A percentile compares a stretch with the other conserved stretches of the same genome.
Evolutionary conservation across 2,797 vertebrate genomes (phyloP).

Genomic region (Hippopotamyrus pictus): DNA sequence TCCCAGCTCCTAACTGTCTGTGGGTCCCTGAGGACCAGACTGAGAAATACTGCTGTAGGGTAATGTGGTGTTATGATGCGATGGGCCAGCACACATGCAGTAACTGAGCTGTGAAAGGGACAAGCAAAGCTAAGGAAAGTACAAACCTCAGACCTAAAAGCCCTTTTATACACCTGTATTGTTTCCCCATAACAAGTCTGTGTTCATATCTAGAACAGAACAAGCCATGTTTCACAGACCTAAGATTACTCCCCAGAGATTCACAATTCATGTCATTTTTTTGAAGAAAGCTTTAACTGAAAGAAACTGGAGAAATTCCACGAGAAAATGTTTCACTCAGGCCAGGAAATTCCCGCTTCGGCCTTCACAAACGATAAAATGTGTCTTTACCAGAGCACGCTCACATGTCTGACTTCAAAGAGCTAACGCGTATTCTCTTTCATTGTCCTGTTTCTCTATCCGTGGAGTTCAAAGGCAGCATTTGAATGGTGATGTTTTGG

Average conservation of each 20-base stretch:
- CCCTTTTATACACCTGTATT: background rate
- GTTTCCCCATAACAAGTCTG: background rate
- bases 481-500: conserved; percentile 68
- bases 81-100: background rate
- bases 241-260: conserved; percentile 44
- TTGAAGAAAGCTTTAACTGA: conserved; percentile 49
- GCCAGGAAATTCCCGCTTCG: conserved; percentile 36
- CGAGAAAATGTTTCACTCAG: conserved; percentile 27
- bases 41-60: background rate
- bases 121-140: background rate
- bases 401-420: conserved; percentile 76
- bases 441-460: conserved; percentile 73
- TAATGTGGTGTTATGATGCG: background rate
- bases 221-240: conserved; percentile 64
- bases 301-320: conserved; percentile 39
- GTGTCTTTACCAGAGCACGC: conserved; percentile 61
- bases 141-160: background rate
- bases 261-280: conserved; percentile 59
- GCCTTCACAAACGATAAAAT: conserved; percentile 65
- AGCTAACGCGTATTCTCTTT: conserved; percentile 64
- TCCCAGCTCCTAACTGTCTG: background rate
- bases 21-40: too few species aligned
- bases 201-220: conserved; percentile 55
- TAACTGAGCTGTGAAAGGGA: background rate
- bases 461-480: conserved; percentile 69